These are phyloP conservation scores for Pterostichus niger DNA, from an alignment of 2,888 invertebrate genomes.

Conservation along the genomic window DNA sequence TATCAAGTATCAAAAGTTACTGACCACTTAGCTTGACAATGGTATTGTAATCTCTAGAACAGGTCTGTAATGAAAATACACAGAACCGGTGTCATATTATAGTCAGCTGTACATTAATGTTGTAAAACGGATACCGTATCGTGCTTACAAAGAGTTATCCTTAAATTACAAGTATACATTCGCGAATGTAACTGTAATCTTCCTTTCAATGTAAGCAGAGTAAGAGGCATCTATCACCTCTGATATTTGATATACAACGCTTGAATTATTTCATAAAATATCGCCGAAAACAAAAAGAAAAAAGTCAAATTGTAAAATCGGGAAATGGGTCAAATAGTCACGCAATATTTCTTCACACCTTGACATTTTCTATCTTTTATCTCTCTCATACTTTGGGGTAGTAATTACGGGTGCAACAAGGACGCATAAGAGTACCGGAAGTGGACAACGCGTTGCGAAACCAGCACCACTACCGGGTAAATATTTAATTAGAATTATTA, in stretches of 20 bases:
- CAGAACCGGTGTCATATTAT: neutral
- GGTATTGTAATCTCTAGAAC: neutral
- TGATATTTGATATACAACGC: too few relatives aligned
- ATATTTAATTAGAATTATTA: slow-evolving; percentile 50
- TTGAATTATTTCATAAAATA: too few relatives aligned
- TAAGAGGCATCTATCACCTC: neutral
- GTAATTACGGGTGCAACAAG: slow-evolving; percentile 1
- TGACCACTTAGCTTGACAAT: neutral
- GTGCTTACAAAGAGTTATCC: slow-evolving; percentile 12
- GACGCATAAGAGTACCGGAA: slow-evolving; percentile 21
- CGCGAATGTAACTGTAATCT: neutral
- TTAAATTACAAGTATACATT: neutral
- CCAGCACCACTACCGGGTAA: slow-evolving; percentile 38
- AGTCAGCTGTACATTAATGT: neutral
- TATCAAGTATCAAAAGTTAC: neutral
- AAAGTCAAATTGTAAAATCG: too few relatives aligned
- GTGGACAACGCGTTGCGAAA: slow-evolving; percentile 23
- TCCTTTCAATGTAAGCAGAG: neutral
- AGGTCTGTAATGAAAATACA: slow-evolving; percentile 16
- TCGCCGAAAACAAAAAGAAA: too few relatives aligned
- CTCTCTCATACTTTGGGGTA: neutral
- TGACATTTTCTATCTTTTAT: slow-evolving; percentile 20
- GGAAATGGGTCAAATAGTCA: slow-evolving; percentile 31
- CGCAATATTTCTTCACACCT: slow-evolving; percentile 42
- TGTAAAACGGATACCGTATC: slow-evolving; percentile 2